Evolutionary conservation across 2,888 invertebrate genomes (phyloP).

Genomic region (Erebia ligea): DNA sequence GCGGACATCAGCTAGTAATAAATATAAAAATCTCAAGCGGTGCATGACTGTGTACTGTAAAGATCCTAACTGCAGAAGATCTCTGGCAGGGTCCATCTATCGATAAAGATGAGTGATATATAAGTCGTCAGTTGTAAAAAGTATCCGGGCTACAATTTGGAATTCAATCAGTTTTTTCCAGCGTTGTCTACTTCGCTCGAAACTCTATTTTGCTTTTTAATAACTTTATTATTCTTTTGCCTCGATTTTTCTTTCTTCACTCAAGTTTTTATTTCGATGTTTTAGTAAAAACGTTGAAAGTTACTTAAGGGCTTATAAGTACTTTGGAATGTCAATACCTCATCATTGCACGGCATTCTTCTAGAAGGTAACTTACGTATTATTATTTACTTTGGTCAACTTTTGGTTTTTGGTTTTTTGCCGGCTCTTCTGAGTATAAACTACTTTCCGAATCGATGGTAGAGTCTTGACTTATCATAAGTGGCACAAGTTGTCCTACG

Average conservation of each 20-base stretch:
- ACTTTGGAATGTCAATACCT: neutral
- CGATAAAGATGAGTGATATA: neutral
- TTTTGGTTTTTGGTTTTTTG: too few relatives aligned
- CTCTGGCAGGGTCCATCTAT: too few relatives aligned
- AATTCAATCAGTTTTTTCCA: conserved; percentile 28
- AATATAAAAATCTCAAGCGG: too few relatives aligned
- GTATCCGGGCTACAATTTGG: conserved; percentile 16
- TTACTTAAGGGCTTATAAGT: neutral
- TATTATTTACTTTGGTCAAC: too few relatives aligned
- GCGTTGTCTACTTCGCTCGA: conserved; percentile 24
- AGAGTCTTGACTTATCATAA: too few relatives aligned
- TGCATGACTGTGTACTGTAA: too few relatives aligned
- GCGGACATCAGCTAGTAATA: too few relatives aligned
- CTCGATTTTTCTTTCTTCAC: conserved; percentile 17
- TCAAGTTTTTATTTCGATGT: neutral
- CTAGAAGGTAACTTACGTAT: too few relatives aligned
- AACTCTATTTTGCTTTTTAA: conserved; percentile 30
- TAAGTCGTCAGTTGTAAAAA: conserved; percentile 17
- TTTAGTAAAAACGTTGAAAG: neutral
- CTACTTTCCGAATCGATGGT: too few relatives aligned
- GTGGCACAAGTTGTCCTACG: too few relatives aligned
- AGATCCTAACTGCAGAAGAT: too few relatives aligned
- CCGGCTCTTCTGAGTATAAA: neutral
- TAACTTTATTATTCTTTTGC: conserved; percentile 26
- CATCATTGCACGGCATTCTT: too few relatives aligned